Base-by-base conservation (phyloP, 2,113 vertebrate genomes). In the Chaetodon trifascialis region DNA sequence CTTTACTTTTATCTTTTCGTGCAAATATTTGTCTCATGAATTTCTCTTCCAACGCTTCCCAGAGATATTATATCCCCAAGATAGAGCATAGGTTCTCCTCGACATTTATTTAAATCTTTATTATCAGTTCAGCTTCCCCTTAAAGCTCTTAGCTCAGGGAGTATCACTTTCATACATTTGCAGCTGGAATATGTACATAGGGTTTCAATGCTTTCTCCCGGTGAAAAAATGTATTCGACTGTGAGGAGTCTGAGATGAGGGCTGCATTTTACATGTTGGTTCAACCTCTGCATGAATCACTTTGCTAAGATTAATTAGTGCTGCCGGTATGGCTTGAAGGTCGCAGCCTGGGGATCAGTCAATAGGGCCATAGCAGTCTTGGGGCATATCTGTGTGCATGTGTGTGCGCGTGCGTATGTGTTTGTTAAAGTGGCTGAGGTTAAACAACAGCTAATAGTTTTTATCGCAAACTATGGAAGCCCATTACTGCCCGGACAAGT, bases 1-100 rank as follows among this genome's bases (percentile, higher is more conserved):
- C 83, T 90, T 88, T 79, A 82, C 85, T 90, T 88, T 92, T 93
- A 93, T 93, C 90, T 92, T 79, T 83, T 47, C 72, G 76, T 79
- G 86, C 91, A 93, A 94, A 93, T 93, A 92, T 93, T 94, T 92
- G 90, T 92, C 91, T 86, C 85, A 80, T 86, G 90, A 84, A 90
- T 91, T 91, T 92, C 84, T 86, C 71, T 74, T 72, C 76, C 89
- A 70, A 91, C 87, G 91, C 68, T 89, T 89, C 86, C 63, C 70
- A 52, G 17, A 90, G 79, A 91, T 91, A 89, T 86, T 79, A 84
- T 83, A 86, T 90, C 79, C 86, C 63, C 40, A 5, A 81, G 87
- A 90, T 88, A 83, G 47, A 67, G 85, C 47, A 25, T 76, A 86
- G 82, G 85, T 89, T 88, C 54, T 83, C 34, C 73, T 70, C 49